These are phyloP conservation scores for Sinohyriopsis cumingii DNA, from an alignment of 2,888 invertebrate species.

Conservation along the genomic window DNA sequence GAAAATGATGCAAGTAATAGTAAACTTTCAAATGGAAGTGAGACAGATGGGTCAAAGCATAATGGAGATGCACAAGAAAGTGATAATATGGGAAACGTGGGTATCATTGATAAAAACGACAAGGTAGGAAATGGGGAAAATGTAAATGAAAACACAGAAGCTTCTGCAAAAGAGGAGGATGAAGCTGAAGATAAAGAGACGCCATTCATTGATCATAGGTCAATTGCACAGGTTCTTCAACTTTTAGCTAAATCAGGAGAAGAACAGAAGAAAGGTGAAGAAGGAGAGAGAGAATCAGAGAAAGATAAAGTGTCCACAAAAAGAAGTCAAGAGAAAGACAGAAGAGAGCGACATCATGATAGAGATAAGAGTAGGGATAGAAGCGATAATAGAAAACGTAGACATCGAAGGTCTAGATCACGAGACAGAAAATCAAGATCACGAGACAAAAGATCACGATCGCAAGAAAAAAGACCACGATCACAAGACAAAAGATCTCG, in stretches of 20 bases:
- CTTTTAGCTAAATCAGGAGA: conserved; percentile 3
- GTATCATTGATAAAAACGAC: background rate
- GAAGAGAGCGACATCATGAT: conserved; percentile 52
- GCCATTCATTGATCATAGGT: background rate
- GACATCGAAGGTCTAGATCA: conserved; percentile 38
- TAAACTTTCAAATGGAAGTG: conserved; percentile 9
- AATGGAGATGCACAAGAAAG: background rate
- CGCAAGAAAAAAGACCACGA: conserved; percentile 27
- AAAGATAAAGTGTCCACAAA: background rate
- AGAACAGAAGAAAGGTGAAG: conserved; percentile 8
- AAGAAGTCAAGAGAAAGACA: conserved; percentile 5
- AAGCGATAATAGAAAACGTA: conserved; percentile 31
- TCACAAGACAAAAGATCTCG: conserved; percentile 37
- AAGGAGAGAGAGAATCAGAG: conserved; percentile 6
- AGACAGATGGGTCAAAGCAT: background rate
- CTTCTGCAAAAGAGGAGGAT: conserved; percentile 17
- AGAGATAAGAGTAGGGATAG: conserved; percentile 26
- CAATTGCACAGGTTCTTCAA: background rate
- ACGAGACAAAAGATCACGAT: conserved; percentile 24
- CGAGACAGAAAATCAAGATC: conserved; percentile 40
- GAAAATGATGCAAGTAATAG: conserved; percentile 23
- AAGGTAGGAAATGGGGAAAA: background rate
- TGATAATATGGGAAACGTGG: background rate
- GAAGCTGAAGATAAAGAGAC: conserved; percentile 25
- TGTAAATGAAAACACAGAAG: background rate